Evolutionary conservation across 2,888 invertebrate genomes (phyloP).

Genomic region (Plemyria rubiginata): DNA sequence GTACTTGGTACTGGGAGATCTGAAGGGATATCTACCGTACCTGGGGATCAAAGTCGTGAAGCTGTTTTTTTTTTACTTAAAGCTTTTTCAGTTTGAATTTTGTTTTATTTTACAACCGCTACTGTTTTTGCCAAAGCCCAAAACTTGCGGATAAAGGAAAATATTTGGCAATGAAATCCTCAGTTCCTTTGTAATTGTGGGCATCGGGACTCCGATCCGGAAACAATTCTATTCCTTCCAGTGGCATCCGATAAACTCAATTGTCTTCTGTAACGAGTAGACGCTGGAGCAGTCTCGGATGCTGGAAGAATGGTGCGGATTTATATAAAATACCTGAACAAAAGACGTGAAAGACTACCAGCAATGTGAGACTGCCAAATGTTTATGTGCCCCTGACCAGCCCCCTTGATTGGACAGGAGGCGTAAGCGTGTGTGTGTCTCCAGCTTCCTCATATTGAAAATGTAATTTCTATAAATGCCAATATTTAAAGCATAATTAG

Average conservation of each 20-base stretch:
- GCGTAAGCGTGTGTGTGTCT: too few relatives aligned
- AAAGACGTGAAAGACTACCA: not conserved
- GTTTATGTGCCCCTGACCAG: too few relatives aligned
- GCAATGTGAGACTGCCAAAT: too few relatives aligned
- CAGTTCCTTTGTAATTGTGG: conserved; percentile 72
- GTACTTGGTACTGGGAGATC: too few relatives aligned
- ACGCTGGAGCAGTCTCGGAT: conserved; percentile 2
- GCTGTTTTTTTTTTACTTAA: too few relatives aligned
- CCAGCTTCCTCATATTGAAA: too few relatives aligned
- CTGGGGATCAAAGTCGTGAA: too few relatives aligned
- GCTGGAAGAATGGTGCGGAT: not conserved
- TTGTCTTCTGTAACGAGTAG: conserved; percentile 24
- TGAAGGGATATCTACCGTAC: too few relatives aligned
- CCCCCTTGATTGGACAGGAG: too few relatives aligned
- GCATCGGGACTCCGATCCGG: conserved; percentile 48
- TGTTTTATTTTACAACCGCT: conserved; percentile 23
- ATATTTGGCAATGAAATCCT: conserved; percentile 81
- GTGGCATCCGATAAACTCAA: conserved; percentile 29
- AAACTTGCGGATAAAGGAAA: conserved; percentile 68
- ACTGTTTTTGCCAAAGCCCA: conserved; percentile 44
- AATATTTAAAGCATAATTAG: too few relatives aligned
- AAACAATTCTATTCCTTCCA: conserved; percentile 44
- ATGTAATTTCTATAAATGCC: too few relatives aligned
- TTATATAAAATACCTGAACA: not conserved
- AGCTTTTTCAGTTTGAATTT: too few relatives aligned